Evolutionary conservation across 2,888 invertebrate genomes (phyloP), one percentile per base, ranked within the genome.

Genomic region (Iselma pallidipennis): DNA sequence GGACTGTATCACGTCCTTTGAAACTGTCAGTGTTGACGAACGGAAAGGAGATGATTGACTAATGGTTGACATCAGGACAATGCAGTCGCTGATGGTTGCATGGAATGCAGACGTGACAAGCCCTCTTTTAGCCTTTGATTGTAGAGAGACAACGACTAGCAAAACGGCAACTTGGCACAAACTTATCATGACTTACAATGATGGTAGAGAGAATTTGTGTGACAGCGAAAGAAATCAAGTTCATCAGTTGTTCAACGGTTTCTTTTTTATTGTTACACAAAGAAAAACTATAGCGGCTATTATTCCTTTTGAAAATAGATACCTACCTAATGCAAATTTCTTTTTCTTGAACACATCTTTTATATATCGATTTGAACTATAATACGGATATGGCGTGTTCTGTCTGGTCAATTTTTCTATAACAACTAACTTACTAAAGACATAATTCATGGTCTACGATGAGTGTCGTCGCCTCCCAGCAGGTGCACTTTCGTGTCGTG

Each of bases 41-140:
- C 63, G 57, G 69, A 72, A 74, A 59, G 54, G 66, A 61, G 67
- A 74, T 80, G 81, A 81, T 81, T 80, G 81, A 81, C 72, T 78
- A 78, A 81, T 76, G 80, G 70, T 73, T 72, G 80, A 80, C 80
- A 78, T 73, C 65, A 67, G 76, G 73, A 80, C 79, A 80, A 80
- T 79, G 76, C 75, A 71, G 68, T 59, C 63, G 67, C 55, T 42
- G 55, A 62, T 67, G 69, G 71, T 69, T 71, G 61, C 42, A 49
- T 65, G 72, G 76, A 77, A 78, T 76, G 76, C 73, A 74, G 75
- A 75, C 76, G 77, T 73, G 75, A 76, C 71, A 71, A 68, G 74
- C 69, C 70, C 66, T 70, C 65, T 45, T 45, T 65, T 67, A 71
- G 65, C n/a, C 62, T 63, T 51, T 58, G 62, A 58, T 62, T 58